Conservation (phyloP, 1,140 invertebrate genomes). For the Euwallacea similis region DNA sequence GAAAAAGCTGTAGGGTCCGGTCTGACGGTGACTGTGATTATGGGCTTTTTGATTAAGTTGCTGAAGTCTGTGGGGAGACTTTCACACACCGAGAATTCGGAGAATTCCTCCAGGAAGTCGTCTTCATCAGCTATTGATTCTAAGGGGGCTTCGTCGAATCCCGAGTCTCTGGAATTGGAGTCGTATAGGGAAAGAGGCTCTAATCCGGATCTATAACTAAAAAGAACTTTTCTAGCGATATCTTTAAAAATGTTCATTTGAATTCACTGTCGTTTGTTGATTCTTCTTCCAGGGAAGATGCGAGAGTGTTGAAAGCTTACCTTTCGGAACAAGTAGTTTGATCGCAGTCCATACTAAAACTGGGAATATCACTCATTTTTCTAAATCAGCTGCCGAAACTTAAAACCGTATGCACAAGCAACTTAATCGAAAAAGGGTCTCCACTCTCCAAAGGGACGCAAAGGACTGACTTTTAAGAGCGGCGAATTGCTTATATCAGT, state of each 20-base stretch:
- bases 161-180: slow-evolving; percentile 31
- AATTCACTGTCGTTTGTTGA: neutral
- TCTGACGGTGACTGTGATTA: neutral
- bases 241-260: neutral
- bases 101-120: slow-evolving; percentile 25
- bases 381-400: neutral
- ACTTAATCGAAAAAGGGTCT: neutral
- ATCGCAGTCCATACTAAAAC: neutral
- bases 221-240: neutral
- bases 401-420: neutral
- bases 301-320: neutral
- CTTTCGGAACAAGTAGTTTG: neutral
- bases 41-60: slow-evolving; percentile 19
- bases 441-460: slow-evolving; percentile 5
- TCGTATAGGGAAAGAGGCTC: slow-evolving; percentile 12
- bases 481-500: slow-evolving; percentile 17
- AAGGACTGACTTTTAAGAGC: slow-evolving; percentile 9
- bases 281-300: too few relatives aligned
- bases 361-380: neutral
- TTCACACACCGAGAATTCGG: slow-evolving; percentile 13
- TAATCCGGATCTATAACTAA: neutral
- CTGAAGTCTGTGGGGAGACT: slow-evolving; percentile 25
- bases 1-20: neutral
- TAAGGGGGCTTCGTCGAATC: slow-evolving; percentile 19
- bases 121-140: slow-evolving; percentile 9